Evolutionary conservation across 2,888 invertebrate species (phyloP), one percentile per base, ranked within the genome.

Genomic region (Leptopilina syphax): DNA sequence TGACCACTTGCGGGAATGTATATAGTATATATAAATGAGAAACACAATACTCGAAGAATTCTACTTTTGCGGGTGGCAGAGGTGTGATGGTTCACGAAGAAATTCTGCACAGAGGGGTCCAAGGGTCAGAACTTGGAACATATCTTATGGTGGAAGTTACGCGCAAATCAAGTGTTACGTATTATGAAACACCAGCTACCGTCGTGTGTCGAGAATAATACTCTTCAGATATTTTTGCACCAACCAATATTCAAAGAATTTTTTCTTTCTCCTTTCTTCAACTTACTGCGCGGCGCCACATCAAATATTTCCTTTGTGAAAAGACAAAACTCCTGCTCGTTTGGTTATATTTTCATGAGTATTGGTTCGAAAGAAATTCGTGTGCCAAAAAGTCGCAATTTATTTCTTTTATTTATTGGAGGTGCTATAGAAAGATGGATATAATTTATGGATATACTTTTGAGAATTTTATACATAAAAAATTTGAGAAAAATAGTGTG

Each of bases 111-210:
- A 73, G 34, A 34, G 10, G 73, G 73, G 73, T 57, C 54, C 54
- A 73, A n/a, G 57, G 73, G n/a, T 54, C 57, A 73, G 34, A 73
- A 73, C 73, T 54, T 34, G 54, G 34, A 57, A 73, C 73, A 57
- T 73, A 73, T 73, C 73, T 73, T 50, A 73, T 27, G 3, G 73
- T 73, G 54, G 13, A 73, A 73, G 73, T 73, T 73, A 54, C 54
- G 70, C 70, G 73, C 57, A 73, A 73, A 73, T 54, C 68, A 70
- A 70, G 68, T 70, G 73, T 73, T 73, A 73, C 54, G 73, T 73
- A 73, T 70, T 70, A 70, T 27, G 73, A 57, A 34, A n/a, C 54
- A 27, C 27, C 34, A 34, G 73, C 73, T 73, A 73, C 73, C 34
- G 73, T 57, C 54, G 57, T 73, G 73, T 73, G 73, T 73, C 54